Evolutionary conservation across 2,888 invertebrate species (phyloP).

Genomic region (Sphaerophoria rueppellii): DNA sequence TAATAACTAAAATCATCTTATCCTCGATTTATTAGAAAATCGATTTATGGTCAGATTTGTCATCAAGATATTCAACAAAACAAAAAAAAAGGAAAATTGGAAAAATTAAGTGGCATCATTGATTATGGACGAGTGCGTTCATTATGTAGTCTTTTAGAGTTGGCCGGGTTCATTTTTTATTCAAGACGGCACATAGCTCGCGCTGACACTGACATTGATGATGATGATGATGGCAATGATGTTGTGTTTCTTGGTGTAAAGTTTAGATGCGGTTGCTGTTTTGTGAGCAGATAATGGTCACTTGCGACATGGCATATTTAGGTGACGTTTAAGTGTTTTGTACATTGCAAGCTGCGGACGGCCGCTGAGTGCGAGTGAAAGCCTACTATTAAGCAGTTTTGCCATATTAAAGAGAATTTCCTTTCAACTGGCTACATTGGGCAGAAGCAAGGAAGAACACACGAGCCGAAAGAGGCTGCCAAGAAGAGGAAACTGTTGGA

Average conservation of each 20-base stretch:
- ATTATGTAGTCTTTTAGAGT: slow-evolving; percentile 13
- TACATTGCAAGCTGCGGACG: not conserved
- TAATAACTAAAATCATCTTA: slow-evolving; percentile 31
- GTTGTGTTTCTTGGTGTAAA: not conserved
- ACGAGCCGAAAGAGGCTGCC: not conserved
- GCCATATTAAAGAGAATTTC: slow-evolving; percentile 28
- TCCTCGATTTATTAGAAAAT: slow-evolving; percentile 32
- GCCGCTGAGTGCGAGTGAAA: slow-evolving; percentile 46
- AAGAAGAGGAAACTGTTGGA: slow-evolving; percentile 53
- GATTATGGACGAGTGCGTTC: slow-evolving; percentile 30
- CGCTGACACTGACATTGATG: slow-evolving; percentile 66
- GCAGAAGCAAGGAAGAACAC: not conserved
- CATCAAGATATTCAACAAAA: slow-evolving; percentile 43
- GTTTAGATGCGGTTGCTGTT: slow-evolving; percentile 36
- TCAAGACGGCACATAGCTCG: slow-evolving; percentile 28
- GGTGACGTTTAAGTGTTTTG: slow-evolving; percentile 53
- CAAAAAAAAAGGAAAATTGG: not conserved
- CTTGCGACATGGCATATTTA: slow-evolving; percentile 59
- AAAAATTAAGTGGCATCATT: slow-evolving; percentile 37
- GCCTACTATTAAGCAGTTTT: slow-evolving; percentile 57
- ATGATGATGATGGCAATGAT: slow-evolving; percentile 62
- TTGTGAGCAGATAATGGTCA: slow-evolving; percentile 47
- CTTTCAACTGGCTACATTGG: not conserved
- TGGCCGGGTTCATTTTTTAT: slow-evolving; percentile 34
- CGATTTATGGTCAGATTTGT: slow-evolving; percentile 65